These are phyloP conservation scores for Gerris buenoi DNA, from an alignment of 1,140 invertebrate genomes.

Conservation along the genomic window DNA sequence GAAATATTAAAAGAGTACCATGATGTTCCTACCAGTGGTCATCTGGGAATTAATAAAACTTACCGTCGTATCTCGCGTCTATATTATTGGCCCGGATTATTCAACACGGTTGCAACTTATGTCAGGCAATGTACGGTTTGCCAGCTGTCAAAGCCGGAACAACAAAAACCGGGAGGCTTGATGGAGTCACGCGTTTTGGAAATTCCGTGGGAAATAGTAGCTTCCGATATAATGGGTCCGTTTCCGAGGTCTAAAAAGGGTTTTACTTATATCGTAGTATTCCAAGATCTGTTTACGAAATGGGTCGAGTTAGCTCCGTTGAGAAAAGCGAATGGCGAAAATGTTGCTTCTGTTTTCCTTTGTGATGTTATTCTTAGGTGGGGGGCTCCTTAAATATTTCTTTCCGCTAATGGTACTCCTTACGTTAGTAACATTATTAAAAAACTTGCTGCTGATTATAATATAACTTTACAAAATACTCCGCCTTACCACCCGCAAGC, in stretches of 20 bases:
- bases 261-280: background rate
- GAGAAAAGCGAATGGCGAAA: background rate
- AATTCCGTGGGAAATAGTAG: background rate
- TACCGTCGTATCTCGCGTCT: background rate
- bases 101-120: background rate
- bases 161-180: constrained; percentile 1
- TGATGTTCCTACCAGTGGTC: background rate
- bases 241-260: background rate
- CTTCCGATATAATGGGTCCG: background rate
- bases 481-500: constrained; percentile 21
- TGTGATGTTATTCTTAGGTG: background rate
- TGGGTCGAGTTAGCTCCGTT: background rate
- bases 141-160: constrained; percentile 1
- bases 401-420: background rate
- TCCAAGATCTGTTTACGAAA: background rate
- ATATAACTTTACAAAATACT: background rate
- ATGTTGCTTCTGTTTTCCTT: background rate
- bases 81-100: background rate
- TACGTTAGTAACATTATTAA: background rate
- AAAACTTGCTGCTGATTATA: background rate
- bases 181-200: background rate
- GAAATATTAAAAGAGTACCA: background rate
- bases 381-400: background rate
- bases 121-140: background rate
- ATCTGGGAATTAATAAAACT: background rate